Conservation (phyloP, 2,797 vertebrate species). For the Mormyrus hasselquistii region DNA sequence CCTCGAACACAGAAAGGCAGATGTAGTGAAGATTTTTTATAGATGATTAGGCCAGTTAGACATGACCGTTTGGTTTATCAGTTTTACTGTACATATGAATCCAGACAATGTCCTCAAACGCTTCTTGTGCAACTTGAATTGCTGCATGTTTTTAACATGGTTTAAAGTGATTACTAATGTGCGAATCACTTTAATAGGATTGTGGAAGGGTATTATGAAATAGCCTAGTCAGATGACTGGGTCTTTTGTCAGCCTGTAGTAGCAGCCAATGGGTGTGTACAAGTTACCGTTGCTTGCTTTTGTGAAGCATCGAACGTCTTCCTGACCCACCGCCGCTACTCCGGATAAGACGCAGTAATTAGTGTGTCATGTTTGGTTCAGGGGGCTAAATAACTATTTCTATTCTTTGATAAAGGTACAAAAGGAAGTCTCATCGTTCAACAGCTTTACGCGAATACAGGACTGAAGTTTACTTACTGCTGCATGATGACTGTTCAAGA, state of each 20-base stretch:
- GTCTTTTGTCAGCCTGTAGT: neutral
- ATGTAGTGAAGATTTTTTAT: neutral
- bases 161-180: neutral
- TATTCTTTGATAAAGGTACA: neutral
- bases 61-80: neutral
- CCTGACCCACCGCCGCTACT: neutral
- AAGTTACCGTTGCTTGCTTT: neutral
- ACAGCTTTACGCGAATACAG: neutral
- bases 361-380: neutral
- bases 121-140: neutral
- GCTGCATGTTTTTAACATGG: neutral
- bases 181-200: neutral
- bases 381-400: neutral
- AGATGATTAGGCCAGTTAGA: neutral
- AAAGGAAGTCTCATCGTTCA: neutral
- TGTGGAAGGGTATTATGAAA: neutral
- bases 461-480: neutral
- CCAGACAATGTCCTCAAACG: neutral
- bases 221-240: neutral
- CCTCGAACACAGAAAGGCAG: neutral
- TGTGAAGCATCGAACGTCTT: neutral
- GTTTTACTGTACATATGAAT: neutral
- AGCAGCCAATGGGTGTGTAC: neutral
- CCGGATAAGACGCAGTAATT: neutral
- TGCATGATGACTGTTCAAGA: neutral